phyloP scores from a whole-genome alignment of 2,113 vertebrate species.

The Embiotoca jacksoni region DNA sequence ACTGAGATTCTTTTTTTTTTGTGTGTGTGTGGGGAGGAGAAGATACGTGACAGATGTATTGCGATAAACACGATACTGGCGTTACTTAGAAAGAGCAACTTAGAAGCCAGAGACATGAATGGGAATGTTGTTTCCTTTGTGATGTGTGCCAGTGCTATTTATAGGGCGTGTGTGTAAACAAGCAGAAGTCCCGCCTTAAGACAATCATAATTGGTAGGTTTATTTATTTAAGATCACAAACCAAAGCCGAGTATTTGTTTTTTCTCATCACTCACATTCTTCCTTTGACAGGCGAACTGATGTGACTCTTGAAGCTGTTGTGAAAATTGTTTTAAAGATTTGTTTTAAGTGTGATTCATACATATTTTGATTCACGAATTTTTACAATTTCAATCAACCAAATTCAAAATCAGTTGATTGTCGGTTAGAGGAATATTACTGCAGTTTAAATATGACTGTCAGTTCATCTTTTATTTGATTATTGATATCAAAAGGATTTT shows the following conservation, averaged over 20 bases:
- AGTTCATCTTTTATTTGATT: slow-evolving; percentile 9
- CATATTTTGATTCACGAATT: slow-evolving; percentile 37
- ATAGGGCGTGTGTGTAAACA: slow-evolving; percentile 63
- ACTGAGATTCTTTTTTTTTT: slow-evolving; percentile 49
- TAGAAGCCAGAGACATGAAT: slow-evolving; percentile 63
- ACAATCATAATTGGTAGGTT: slow-evolving; percentile 63
- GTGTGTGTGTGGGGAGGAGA: slow-evolving; percentile 11
- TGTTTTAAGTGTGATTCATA: slow-evolving; percentile 52
- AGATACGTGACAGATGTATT: slow-evolving; percentile 73
- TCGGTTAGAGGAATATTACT: slow-evolving; percentile 6
- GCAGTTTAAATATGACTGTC: neutral
- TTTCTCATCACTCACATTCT: slow-evolving; percentile 7
- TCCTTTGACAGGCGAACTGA: slow-evolving; percentile 34
- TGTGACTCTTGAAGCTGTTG: slow-evolving; percentile 16
- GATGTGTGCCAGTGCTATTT: slow-evolving; percentile 67
- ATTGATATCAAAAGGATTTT: slow-evolving; percentile 36
- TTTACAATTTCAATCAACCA: slow-evolving; percentile 22
- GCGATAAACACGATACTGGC: slow-evolving; percentile 56
- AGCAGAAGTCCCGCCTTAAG: slow-evolving; percentile 41
- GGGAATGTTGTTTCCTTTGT: slow-evolving; percentile 67
- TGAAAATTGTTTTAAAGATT: slow-evolving; percentile 7
- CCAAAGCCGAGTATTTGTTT: slow-evolving; percentile 9
- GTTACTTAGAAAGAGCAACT: slow-evolving; percentile 60
- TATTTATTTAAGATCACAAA: slow-evolving; percentile 61
- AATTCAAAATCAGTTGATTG: slow-evolving; percentile 7